Percentiles rank a stretch among this genome's conserved stretches.
phyloP scores from a whole-genome alignment of 2,797 vertebrate genomes.

The Coracias cyanogaster region DNA sequence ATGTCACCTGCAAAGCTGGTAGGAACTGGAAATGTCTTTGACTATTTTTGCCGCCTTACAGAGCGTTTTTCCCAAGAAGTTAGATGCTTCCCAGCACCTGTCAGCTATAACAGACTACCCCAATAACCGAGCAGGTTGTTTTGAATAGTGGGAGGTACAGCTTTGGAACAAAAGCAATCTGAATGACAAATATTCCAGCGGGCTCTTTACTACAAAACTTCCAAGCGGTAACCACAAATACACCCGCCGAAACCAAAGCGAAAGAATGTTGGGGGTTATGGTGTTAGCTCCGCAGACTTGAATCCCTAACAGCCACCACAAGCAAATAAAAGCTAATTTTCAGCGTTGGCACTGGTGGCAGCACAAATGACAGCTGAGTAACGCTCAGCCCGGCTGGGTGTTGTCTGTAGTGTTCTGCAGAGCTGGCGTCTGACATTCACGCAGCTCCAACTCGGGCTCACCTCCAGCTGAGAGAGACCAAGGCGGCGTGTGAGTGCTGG shows the following conservation, averaged over 20 bases:
- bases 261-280: fast-evolving
- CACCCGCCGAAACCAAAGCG: background rate
- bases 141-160: background rate
- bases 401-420: background rate
- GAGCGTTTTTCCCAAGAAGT: background rate
- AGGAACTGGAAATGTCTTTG: background rate
- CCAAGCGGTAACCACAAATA: background rate
- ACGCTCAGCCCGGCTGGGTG: background rate
- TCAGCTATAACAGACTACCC: background rate
- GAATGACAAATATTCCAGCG: background rate
- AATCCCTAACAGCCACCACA: background rate
- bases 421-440: background rate
- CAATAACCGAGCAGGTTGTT: background rate
- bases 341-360: background rate
- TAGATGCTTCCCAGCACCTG: background rate
- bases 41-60: background rate
- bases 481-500: fast-evolving
- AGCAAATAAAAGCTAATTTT: background rate
- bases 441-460: background rate
- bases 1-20: background rate
- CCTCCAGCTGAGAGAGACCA: background rate
- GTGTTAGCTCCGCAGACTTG: background rate
- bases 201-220: background rate
- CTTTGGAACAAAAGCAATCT: background rate
- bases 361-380: background rate